These are phyloP conservation scores for Agrilus biguttatus DNA, from an alignment of 2,888 invertebrate genomes.

Conservation along the genomic window DNA sequence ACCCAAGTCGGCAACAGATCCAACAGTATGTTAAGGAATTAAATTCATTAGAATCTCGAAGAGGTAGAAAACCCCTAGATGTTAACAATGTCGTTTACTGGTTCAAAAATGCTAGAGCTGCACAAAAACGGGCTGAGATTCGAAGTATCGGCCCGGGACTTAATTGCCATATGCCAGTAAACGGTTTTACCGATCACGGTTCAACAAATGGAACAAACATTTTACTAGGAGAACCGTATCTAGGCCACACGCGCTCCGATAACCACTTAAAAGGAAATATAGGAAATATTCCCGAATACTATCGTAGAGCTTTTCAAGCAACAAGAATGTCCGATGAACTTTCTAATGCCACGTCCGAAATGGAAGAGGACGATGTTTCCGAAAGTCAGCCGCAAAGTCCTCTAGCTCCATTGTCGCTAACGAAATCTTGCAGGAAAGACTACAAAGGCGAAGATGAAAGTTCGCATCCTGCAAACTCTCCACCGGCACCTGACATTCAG, in stretches of 20 bases:
- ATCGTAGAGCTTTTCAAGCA: constrained; percentile 38
- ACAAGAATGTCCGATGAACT: constrained; percentile 53
- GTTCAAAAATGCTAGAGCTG: constrained; percentile 96
- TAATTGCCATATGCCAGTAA: constrained; percentile 43
- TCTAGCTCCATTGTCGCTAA: constrained; percentile 53
- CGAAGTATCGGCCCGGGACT: constrained; percentile 44
- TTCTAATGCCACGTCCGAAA: constrained; percentile 51
- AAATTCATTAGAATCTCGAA: constrained; percentile 80
- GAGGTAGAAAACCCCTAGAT: constrained; percentile 86
- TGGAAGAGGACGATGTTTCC: constrained; percentile 48
- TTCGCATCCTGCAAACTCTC: constrained; percentile 14
- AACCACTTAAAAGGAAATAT: constrained; percentile 51
- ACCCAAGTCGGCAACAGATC: constrained; percentile 92
- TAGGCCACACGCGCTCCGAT: constrained; percentile 31
- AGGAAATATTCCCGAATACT: constrained; percentile 42
- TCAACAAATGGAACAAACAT: constrained; percentile 48
- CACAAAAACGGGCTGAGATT: constrained; percentile 81
- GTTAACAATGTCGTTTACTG: constrained; percentile 93
- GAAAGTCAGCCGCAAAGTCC: constrained; percentile 47
- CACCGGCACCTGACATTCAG: constrained; percentile 22
- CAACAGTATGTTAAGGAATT: constrained; percentile 90
- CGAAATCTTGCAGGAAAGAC: constrained; percentile 44
- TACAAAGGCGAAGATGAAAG: constrained; percentile 25
- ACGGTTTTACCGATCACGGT: constrained; percentile 52
- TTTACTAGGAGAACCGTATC: constrained; percentile 44